Evolutionary conservation across 2,797 vertebrate genomes (phyloP), one percentile per base, ranked within the genome.

Genomic region (Octomys mimax): DNA sequence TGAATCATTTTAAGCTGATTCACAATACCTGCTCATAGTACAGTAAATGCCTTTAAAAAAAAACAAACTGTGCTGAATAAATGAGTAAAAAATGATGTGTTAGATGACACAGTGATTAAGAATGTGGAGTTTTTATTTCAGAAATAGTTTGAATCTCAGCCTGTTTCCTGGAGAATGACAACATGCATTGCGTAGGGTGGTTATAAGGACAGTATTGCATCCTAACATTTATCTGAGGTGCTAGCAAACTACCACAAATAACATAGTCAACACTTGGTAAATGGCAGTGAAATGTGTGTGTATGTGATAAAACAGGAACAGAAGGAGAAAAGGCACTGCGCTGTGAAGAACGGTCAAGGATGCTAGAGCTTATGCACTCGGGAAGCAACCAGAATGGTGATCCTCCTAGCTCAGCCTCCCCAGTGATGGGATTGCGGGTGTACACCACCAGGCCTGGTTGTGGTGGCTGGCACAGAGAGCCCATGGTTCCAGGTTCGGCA

Each of bases 61-160:
- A 83, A 49, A 94, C 62, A 92, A 57, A 28, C 66, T 84, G 54
- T 94, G 54, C 14, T 71, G 59, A 91, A 87, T 66, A 31, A 93
- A 78, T 66, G 33, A 95, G 71, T 33, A n/a, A 68, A 59, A 13
- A 92, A 83, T 59, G 66, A 57, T 14, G 36, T 9, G 2, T 42
- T 11, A 52, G 21, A 5, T 61, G 22, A 16, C 52, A 73, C 6
- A 82, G 9, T 31, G 24, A 89, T 46, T 80, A 84, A 57, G 33
- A 88, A 14, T n/a, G 3, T 31, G 4, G 1, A 78, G 7, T 62
- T 80, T 87, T n/a, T 39, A 54, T 73, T 75, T 91, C n/a, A 4
- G 2, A 89, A 16, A 91, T 5, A 36, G 21, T 57, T 78, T 94
- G 57, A 80, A 46, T 54, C 18, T 28, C 19, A 90, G n/a, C 31